Conservation (phyloP, 2,113 vertebrate genomes). For the Turdus rufiventris region DNA sequence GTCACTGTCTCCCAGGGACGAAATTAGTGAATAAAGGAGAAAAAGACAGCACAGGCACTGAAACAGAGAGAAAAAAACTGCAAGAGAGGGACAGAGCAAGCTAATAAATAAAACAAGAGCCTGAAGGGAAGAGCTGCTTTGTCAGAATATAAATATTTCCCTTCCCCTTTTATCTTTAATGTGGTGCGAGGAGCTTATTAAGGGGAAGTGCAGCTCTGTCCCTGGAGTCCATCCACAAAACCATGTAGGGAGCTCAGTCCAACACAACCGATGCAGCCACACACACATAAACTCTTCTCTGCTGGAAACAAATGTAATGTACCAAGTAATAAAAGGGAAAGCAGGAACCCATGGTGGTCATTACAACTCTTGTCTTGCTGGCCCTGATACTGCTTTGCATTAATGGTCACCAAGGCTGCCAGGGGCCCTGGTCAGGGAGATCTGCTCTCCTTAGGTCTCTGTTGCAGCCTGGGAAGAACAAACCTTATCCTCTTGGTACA, state of each 20-base stretch:
- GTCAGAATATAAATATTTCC: slow-evolving; percentile 86
- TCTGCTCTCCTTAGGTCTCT: neutral
- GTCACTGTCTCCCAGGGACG: slow-evolving; percentile 49
- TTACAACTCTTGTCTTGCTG: slow-evolving; percentile 58
- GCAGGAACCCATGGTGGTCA: slow-evolving; percentile 47
- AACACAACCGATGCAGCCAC: slow-evolving; percentile 2
- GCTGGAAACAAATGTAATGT: slow-evolving; percentile 45
- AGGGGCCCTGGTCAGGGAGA: neutral
- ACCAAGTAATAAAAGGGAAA: slow-evolving; percentile 52
- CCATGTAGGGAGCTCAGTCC: slow-evolving; percentile 49
- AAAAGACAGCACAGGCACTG: slow-evolving; percentile 31
- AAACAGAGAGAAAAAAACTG: slow-evolving; percentile 48
- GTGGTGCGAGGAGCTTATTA: slow-evolving; percentile 79
- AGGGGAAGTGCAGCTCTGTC: slow-evolving; percentile 70
- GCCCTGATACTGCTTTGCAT: slow-evolving; percentile 21
- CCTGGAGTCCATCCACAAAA: slow-evolving; percentile 65
- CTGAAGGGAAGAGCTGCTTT: slow-evolving; percentile 79
- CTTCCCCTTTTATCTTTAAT: slow-evolving; percentile 80
- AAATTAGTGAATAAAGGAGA: slow-evolving; percentile 61
- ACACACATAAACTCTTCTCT: slow-evolving; percentile 54
- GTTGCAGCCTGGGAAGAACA: neutral
- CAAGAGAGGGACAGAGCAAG: slow-evolving; percentile 68
- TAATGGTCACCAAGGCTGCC: neutral
- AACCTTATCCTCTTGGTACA: neutral
- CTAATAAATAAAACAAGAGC: slow-evolving; percentile 83